These are phyloP conservation scores for Zygogramma bicolorata DNA, from an alignment of 2,888 invertebrate species.

Conservation along the genomic window DNA sequence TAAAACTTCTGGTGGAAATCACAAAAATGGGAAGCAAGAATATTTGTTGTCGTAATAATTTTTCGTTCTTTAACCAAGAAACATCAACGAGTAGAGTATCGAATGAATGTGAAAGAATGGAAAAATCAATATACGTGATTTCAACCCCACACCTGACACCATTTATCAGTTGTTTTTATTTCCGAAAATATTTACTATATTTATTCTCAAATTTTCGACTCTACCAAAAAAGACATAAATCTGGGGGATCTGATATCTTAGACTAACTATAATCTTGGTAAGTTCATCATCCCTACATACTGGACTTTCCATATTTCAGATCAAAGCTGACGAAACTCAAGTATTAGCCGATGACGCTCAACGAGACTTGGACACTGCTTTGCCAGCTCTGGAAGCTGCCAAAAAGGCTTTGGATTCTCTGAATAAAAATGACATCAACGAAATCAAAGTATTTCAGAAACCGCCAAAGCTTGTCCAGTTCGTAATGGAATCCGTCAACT, in stretches of 20 bases:
- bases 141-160: background rate
- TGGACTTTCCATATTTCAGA: constrained; percentile 66
- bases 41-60: no score
- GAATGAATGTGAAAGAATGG: no score
- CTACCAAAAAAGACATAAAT: no score
- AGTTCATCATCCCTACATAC: background rate
- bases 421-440: constrained; percentile 92
- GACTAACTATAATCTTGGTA: background rate
- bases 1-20: no score
- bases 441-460: constrained; percentile 88
- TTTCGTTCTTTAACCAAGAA: no score
- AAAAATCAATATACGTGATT: no score
- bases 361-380: constrained; percentile 84
- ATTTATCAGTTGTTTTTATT: background rate
- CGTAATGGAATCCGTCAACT: constrained; percentile 93
- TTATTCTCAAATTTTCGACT: no score
- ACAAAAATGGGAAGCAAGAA: no score
- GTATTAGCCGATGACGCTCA: constrained; percentile 89
- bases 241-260: no score
- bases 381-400: constrained; percentile 89
- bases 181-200: no score
- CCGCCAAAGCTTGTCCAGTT: constrained; percentile 89
- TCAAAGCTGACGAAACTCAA: constrained; percentile 87
- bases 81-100: no score
- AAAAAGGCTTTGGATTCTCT: constrained; percentile 85